phyloP scores from a whole-genome alignment of 2,113 vertebrate species.

The Gymnobelideus leadbeateri region DNA sequence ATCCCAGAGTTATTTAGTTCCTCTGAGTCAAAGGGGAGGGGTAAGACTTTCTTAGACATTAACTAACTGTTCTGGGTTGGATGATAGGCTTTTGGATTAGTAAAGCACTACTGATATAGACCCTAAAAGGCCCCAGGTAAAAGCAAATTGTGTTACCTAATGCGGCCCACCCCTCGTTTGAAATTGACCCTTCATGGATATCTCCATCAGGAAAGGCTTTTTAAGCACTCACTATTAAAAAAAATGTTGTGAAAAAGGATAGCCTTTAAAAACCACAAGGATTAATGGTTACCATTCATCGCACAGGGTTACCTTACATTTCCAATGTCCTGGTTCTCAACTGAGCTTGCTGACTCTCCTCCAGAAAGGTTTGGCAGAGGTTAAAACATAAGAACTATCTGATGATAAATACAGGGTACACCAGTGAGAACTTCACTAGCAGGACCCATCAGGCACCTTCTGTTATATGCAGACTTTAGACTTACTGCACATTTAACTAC shows the following conservation, averaged over 20 bases:
- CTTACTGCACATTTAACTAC: constrained; percentile 36
- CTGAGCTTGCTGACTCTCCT: constrained; percentile 33
- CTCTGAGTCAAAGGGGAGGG: constrained; percentile 22
- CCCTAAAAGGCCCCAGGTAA: constrained; percentile 56
- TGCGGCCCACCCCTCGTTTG: constrained; percentile 69
- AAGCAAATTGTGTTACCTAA: constrained; percentile 66
- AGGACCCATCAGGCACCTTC: constrained; percentile 41
- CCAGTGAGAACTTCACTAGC: constrained; percentile 53
- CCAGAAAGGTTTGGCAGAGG: constrained; percentile 61
- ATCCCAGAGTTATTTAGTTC: constrained; percentile 31
- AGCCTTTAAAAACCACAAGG: constrained; percentile 71
- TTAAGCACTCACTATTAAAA: constrained; percentile 69
- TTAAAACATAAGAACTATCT: constrained; percentile 74
- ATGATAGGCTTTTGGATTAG: constrained; percentile 55
- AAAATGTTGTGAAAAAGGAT: constrained; percentile 79
- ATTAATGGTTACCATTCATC: constrained; percentile 75
- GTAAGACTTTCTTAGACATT: constrained; percentile 16
- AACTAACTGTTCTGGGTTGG: constrained; percentile 55
- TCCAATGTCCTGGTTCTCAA: constrained; percentile 65
- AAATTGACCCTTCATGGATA: constrained; percentile 79
- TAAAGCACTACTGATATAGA: constrained; percentile 20
- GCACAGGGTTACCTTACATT: constrained; percentile 56
- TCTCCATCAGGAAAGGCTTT: constrained; percentile 75
- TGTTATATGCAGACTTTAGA: constrained; percentile 61
- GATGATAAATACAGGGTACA: constrained; percentile 72